A percentile compares a stretch with the other conserved stretches of the same genome.
These are phyloP conservation scores for Caenorhabditis tropicalis DNA, from an alignment of 1,140 invertebrate species.

Conservation along the genomic window DNA sequence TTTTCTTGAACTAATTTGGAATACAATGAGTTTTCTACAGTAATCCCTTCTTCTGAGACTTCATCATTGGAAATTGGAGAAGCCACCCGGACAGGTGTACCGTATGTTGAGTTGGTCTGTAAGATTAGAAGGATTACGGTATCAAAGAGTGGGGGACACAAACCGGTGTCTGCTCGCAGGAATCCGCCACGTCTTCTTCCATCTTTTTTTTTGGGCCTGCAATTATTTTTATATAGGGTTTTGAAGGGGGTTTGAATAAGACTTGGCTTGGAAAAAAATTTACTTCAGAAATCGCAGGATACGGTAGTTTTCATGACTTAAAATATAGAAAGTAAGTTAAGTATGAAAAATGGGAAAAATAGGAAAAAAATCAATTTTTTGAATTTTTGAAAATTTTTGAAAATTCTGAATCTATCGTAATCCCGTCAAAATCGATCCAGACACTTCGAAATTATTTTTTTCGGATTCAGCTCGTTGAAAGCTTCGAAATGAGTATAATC, in stretches of 20 bases:
- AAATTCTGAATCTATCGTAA: no score
- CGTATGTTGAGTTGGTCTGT: constrained; percentile 13
- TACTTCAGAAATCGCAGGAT: no score
- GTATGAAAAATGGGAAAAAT: no score
- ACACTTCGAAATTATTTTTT: no score
- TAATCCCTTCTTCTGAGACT: not conserved
- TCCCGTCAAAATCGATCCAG: no score
- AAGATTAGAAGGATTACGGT: not conserved
- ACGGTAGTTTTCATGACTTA: no score
- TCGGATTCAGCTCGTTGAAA: no score
- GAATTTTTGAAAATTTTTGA: no score
- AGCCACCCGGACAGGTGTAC: not conserved
- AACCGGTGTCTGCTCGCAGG: constrained; percentile 15
- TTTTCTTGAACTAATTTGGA: not conserved
- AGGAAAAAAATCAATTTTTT: no score
- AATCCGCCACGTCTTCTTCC: constrained; percentile 8
- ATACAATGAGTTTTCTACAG: not conserved
- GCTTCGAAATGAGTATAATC: no score
- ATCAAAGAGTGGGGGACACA: not conserved
- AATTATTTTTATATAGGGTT: not conserved
- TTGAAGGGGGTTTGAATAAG: not conserved
- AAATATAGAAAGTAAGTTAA: no score
- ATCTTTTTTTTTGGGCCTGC: not conserved
- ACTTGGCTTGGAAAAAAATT: no score
- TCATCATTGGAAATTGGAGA: not conserved